These are phyloP conservation scores for Lophius piscatorius DNA, from an alignment of 2,113 vertebrate species.

Conservation along the genomic window DNA sequence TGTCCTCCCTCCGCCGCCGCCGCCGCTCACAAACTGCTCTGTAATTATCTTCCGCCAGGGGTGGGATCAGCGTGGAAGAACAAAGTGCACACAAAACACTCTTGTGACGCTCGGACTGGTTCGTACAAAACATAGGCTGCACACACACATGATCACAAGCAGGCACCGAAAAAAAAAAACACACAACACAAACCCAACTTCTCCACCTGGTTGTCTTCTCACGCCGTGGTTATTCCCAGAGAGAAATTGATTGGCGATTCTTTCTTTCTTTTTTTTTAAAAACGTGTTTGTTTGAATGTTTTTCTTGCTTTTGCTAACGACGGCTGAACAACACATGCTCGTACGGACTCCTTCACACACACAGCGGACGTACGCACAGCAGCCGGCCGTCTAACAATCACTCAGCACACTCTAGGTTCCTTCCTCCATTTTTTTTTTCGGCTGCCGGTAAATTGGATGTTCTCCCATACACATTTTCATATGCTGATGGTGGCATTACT, in stretches of 20 bases:
- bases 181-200: slow-evolving; percentile 56
- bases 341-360: slow-evolving; percentile 21
- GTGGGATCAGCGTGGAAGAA: slow-evolving; percentile 77
- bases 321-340: slow-evolving; percentile 25
- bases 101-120: slow-evolving; percentile 67
- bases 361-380: slow-evolving; percentile 41
- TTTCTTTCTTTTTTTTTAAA: too few relatives aligned
- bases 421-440: slow-evolving; percentile 60
- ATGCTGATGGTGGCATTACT: slow-evolving; percentile 75
- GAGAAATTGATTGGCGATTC: slow-evolving; percentile 68
- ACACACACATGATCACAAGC: slow-evolving; percentile 5
- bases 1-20: slow-evolving; percentile 66
- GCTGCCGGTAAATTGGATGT: slow-evolving; percentile 72
- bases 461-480: slow-evolving; percentile 72
- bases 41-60: slow-evolving; percentile 80
- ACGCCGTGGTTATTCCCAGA: slow-evolving; percentile 60
- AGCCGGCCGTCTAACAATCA: slow-evolving; percentile 74
- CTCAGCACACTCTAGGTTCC: slow-evolving; percentile 62
- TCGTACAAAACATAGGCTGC: slow-evolving; percentile 68
- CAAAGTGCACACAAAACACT: slow-evolving; percentile 78
- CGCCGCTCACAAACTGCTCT: slow-evolving; percentile 66
- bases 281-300: too few relatives aligned
- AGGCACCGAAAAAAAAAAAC: slow-evolving; percentile 29
- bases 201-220: slow-evolving; percentile 70
- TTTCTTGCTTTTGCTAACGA: slow-evolving; percentile 52